These are phyloP conservation scores for Erpornis zantholeuca DNA, from an alignment of 2,113 vertebrate genomes.

Conservation along the genomic window DNA sequence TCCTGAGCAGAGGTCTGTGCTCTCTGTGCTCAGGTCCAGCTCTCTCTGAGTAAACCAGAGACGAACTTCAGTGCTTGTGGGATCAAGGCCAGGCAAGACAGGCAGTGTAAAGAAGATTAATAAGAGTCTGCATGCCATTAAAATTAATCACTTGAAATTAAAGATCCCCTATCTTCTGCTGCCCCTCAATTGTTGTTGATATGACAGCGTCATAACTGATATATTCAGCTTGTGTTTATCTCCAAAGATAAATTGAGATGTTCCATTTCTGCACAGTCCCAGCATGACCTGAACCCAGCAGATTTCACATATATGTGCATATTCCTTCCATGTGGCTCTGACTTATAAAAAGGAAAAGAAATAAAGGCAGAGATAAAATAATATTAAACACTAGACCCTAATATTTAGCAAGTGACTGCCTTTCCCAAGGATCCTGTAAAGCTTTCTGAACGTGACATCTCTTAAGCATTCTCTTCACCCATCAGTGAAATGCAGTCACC, in stretches of 20 bases:
- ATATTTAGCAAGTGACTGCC: not conserved
- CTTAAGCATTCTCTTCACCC: not conserved
- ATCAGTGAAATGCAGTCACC: not conserved
- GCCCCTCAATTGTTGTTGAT: not conserved
- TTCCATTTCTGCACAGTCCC: not conserved
- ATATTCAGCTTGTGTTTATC: not conserved
- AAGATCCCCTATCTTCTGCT: not conserved
- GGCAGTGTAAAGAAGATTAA: not conserved
- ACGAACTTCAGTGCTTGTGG: not conserved
- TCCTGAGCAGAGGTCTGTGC: not conserved
- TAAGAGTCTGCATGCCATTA: not conserved
- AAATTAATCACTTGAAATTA: slow-evolving; percentile 31
- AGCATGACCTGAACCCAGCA: not conserved
- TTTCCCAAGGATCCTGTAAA: not conserved
- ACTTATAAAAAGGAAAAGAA: not conserved
- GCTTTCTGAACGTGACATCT: not conserved
- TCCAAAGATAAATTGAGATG: not conserved
- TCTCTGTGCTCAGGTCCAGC: not conserved
- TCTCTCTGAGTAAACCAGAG: not conserved
- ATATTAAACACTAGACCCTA: not conserved
- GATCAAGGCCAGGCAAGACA: not conserved
- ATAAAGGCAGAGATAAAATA: not conserved
- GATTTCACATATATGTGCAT: not conserved
- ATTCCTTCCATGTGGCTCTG: not conserved
- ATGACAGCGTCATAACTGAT: not conserved